Evolutionary conservation across 2,797 vertebrate species (phyloP), one percentile per base, ranked within the genome.

Genomic region (Borostomias antarcticus): DNA sequence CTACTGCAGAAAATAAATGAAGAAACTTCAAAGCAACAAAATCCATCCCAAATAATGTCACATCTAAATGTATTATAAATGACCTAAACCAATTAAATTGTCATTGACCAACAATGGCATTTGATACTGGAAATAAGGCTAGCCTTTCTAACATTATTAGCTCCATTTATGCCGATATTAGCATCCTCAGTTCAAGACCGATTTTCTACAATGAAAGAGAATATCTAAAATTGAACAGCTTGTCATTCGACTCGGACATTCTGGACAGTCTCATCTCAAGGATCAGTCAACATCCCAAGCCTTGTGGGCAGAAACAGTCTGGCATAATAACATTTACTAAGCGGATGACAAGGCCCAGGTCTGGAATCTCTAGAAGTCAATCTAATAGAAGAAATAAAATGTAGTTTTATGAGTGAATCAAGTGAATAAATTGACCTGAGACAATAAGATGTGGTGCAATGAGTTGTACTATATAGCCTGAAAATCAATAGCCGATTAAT

Each of bases 341-440:
- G 4, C 5, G 58, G 15, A 8, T 58, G 68, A 74, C 7, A 21
- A 56, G 64, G 45, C 59, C 45, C 37, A 64, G 10, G 33, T 59
- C 57, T 62, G 47, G 29, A 23, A 73, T 62, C 64, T 19, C n/a
- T 53, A 45, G 6, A 45, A 5, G 5, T 3, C 2, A n/a, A n/a
- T 45, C 40, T 45, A 45, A 5, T 5, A 45, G 40, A 45, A 45
- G 40, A 45, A 5, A n/a, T n/a, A n/a, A n/a, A n/a, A n/a, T n/a
- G n/a, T n/a, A n/a, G n/a, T n/a, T n/a, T n/a, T n/a, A n/a, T n/a
- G n/a, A n/a, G n/a, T n/a, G n/a, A n/a, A n/a, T n/a, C n/a, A n/a
- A n/a, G n/a, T n/a, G n/a, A n/a, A n/a, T n/a, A n/a, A n/a, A n/a
- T n/a, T n/a, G n/a, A n/a, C n/a, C n/a, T n/a, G n/a, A n/a, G n/a